Conservation (phyloP, 2,888 invertebrate genomes). For the Agrotis puta region DNA sequence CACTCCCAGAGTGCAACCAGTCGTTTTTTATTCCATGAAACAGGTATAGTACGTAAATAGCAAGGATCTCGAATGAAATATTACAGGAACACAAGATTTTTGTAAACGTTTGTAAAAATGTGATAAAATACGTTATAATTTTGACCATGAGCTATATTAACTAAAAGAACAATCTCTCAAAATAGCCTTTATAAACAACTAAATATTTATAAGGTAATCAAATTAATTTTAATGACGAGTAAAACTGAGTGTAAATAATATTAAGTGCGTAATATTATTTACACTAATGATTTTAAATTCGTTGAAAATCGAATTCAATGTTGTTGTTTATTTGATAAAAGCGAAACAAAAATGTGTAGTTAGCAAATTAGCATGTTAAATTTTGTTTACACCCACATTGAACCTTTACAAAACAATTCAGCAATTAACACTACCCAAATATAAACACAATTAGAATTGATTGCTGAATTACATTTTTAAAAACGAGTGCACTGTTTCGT, state of each 20-base stretch:
- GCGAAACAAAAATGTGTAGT: constrained; percentile 25
- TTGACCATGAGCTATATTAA: not conserved
- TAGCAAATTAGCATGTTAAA: constrained; percentile 18
- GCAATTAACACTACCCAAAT: constrained; percentile 21
- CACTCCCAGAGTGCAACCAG: too few relatives aligned
- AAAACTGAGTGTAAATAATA: too few relatives aligned
- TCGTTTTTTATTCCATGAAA: not conserved
- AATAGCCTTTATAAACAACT: not conserved
- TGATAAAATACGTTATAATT: not conserved
- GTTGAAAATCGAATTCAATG: constrained; percentile 2
- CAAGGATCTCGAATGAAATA: not conserved
- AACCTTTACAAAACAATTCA: constrained; percentile 35
- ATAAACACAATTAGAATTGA: constrained; percentile 4
- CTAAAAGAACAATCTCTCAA: too few relatives aligned
- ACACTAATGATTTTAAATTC: not conserved
- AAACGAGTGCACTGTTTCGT: not conserved
- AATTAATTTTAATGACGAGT: not conserved
- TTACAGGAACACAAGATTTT: not conserved
- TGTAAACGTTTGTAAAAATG: not conserved
- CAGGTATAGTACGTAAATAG: not conserved
- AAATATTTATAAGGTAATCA: not conserved
- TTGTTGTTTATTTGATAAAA: constrained; percentile 12
- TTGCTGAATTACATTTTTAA: constrained; percentile 1
- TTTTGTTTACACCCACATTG: constrained; percentile 13
- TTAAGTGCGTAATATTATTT: too few relatives aligned